phyloP scores from a whole-genome alignment of 1,140 invertebrate genomes.

The Bombus impatiens region DNA sequence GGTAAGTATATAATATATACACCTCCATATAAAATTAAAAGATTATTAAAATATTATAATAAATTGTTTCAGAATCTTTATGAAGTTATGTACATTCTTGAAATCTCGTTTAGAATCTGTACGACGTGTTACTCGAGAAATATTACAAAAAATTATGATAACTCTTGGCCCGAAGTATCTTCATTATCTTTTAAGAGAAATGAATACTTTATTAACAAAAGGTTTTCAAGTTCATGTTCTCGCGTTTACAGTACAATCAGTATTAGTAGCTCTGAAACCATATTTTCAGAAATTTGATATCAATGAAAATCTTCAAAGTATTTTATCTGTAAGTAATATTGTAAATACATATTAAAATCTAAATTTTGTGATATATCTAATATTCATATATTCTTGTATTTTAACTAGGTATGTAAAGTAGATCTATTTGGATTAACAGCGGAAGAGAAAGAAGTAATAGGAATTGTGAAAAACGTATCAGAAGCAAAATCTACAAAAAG shows the following conservation, averaged over 20 bases:
- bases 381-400: slow-evolving; percentile 80
- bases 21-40: neutral
- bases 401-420: slow-evolving; percentile 87
- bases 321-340: slow-evolving; percentile 87
- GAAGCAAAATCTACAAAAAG: slow-evolving; percentile 94
- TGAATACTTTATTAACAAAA: slow-evolving; percentile 90
- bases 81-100: slow-evolving; percentile 94
- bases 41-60: slow-evolving; percentile 7
- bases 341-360: neutral
- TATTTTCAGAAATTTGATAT: slow-evolving; percentile 88
- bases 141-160: slow-evolving; percentile 93
- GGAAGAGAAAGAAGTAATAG: slow-evolving; percentile 95
- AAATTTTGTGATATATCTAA: slow-evolving; percentile 6
- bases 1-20: slow-evolving; percentile 83
- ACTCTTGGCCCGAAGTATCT: slow-evolving; percentile 93
- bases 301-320: slow-evolving; percentile 88
- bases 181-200: slow-evolving; percentile 89
- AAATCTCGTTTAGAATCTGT: slow-evolving; percentile 95
- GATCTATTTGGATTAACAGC: slow-evolving; percentile 94
- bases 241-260: slow-evolving; percentile 92
- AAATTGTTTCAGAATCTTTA: slow-evolving; percentile 88
- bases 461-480: slow-evolving; percentile 90
- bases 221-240: slow-evolving; percentile 98
- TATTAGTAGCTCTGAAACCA: slow-evolving; percentile 88
- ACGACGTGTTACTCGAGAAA: slow-evolving; percentile 92